Evolutionary conservation across 2,797 vertebrate species (phyloP).

Genomic region (Cyprinodon diabolis): DNA sequence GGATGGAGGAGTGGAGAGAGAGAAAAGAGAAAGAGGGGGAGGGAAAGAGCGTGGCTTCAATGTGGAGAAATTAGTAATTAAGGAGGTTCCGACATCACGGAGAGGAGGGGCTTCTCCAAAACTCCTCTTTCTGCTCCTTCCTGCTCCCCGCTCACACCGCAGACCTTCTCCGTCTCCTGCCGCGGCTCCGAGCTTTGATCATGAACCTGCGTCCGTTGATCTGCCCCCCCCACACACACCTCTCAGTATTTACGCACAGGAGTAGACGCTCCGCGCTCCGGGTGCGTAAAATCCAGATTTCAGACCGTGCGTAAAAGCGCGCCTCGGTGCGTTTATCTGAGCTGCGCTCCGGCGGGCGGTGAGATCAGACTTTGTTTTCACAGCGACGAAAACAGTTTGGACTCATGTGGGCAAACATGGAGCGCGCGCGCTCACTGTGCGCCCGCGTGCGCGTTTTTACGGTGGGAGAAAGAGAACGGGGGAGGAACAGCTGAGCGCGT

Average conservation of each 20-base stretch:
- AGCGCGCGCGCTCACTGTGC: constrained; percentile 34
- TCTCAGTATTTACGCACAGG: constrained; percentile 39
- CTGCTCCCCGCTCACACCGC: not conserved
- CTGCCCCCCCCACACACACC: constrained; percentile 9
- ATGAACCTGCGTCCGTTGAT: not conserved
- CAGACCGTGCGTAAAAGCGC: constrained; percentile 42
- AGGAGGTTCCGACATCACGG: constrained; percentile 73
- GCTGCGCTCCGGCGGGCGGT: constrained; percentile 15
- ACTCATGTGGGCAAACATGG: constrained; percentile 66
- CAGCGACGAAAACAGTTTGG: constrained; percentile 55
- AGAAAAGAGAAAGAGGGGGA: constrained; percentile 37
- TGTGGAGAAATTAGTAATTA: constrained; percentile 80
- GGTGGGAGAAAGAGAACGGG: not conserved
- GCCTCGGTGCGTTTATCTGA: constrained; percentile 20
- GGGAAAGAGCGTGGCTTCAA: constrained; percentile 43
- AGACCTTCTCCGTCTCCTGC: not conserved
- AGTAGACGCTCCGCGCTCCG: not conserved
- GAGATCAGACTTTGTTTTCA: constrained; percentile 61
- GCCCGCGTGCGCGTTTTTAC: constrained; percentile 7
- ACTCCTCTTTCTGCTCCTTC: constrained; percentile 40
- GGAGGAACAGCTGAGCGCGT: constrained; percentile 14
- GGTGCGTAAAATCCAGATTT: not conserved
- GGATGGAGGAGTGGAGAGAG: constrained; percentile 51
- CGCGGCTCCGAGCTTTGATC: not conserved
- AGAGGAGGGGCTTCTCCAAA: constrained; percentile 70